These are phyloP conservation scores for Eremophila alpestris DNA, from an alignment of 2,797 vertebrate genomes.

Conservation along the genomic window DNA sequence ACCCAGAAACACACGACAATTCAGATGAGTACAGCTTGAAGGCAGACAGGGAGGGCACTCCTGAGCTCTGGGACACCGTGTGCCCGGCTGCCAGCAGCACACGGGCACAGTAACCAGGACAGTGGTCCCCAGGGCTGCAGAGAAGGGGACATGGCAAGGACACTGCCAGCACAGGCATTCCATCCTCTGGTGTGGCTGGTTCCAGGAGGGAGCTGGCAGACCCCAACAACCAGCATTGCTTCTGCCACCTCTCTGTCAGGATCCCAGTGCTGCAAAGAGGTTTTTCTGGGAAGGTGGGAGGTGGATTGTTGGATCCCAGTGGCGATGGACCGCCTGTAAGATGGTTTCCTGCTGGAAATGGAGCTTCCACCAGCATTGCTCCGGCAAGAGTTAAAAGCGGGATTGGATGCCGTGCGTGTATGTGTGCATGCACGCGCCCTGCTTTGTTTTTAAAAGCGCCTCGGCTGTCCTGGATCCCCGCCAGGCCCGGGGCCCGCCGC, in stretches of 20 bases:
- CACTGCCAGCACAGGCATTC: background rate
- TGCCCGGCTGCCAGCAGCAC: background rate
- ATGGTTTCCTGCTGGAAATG: slow-evolving; percentile 25
- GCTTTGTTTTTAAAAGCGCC: slow-evolving; percentile 65
- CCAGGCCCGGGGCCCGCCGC: slow-evolving; percentile 46
- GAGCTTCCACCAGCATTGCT: background rate
- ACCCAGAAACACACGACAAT: background rate
- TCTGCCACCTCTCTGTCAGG: background rate
- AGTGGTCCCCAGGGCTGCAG: background rate
- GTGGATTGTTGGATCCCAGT: background rate
- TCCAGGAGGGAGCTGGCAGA: background rate
- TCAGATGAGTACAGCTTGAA: background rate
- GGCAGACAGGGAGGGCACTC: background rate
- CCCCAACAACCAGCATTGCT: rapidly evolving
- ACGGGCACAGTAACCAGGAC: rapidly evolving
- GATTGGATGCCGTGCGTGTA: slow-evolving; percentile 51
- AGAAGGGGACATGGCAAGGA: background rate
- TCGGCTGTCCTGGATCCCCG: slow-evolving; percentile 45
- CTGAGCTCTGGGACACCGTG: rapidly evolving
- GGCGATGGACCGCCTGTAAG: rapidly evolving
- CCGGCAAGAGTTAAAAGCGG: slow-evolving; percentile 38
- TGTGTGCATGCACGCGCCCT: slow-evolving; percentile 58
- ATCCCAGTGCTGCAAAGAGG: background rate
- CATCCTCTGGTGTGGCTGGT: background rate
- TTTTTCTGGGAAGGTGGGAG: background rate